A percentile compares a stretch with the other conserved stretches of the same genome.
These are phyloP conservation scores for Dorcus parallelipipedus DNA, from an alignment of 2,888 invertebrate genomes.

Conservation along the genomic window DNA sequence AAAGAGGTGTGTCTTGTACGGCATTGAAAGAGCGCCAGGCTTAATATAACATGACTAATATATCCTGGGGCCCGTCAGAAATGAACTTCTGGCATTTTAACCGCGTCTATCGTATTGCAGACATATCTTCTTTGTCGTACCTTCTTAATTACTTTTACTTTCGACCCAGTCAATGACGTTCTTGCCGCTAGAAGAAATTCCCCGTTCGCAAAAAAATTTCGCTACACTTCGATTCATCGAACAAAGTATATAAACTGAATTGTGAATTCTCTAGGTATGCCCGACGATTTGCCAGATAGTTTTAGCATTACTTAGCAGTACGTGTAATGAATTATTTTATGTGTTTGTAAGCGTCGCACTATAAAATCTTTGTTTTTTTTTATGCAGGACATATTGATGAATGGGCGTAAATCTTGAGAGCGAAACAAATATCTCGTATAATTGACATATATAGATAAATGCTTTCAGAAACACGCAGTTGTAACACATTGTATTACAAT, in stretches of 20 bases:
- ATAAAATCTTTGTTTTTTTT: too few relatives aligned
- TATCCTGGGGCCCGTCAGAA: constrained; percentile 46
- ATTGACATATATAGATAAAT: constrained; percentile 8
- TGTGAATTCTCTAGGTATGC: too few relatives aligned
- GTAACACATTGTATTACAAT: background rate
- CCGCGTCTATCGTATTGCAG: constrained; percentile 19
- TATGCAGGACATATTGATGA: too few relatives aligned
- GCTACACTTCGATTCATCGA: too few relatives aligned
- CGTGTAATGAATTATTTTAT: too few relatives aligned
- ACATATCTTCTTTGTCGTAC: constrained; percentile 10
- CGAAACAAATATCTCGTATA: background rate
- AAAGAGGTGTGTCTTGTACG: constrained; percentile 26
- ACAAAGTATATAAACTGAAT: too few relatives aligned
- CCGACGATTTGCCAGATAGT: too few relatives aligned
- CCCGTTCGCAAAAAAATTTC: too few relatives aligned
- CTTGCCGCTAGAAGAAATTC: background rate
- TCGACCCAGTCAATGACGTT: background rate
- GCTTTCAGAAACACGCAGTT: background rate
- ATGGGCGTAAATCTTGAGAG: background rate
- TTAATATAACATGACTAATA: constrained; percentile 48
- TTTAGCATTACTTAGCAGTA: too few relatives aligned
- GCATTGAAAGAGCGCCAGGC: constrained; percentile 49
- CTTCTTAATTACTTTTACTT: constrained; percentile 6
- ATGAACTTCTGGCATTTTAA: constrained; percentile 36
- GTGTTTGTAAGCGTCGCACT: too few relatives aligned